phyloP scores from a whole-genome alignment of 2,888 invertebrate species.

The Monopis laevigella region DNA sequence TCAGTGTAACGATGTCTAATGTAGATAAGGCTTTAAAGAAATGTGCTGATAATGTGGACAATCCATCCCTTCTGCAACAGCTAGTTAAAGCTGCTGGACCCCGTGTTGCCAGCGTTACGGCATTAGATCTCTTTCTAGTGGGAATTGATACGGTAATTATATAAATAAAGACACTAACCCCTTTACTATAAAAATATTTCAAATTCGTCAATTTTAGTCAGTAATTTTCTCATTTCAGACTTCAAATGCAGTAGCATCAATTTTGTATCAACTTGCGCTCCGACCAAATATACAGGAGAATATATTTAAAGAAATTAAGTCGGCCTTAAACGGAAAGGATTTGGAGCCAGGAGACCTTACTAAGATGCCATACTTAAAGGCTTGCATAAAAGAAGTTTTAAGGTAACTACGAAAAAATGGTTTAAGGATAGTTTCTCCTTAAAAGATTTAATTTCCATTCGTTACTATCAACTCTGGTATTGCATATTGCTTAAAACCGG shows the following conservation, averaged over 20 bases:
- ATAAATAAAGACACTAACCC: too few relatives aligned
- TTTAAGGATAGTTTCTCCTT: not conserved
- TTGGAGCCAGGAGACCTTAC: slow-evolving; percentile 68
- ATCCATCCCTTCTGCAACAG: slow-evolving; percentile 72
- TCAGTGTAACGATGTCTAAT: slow-evolving; percentile 63
- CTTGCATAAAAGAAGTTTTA: slow-evolving; percentile 79
- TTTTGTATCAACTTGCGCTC: slow-evolving; percentile 74
- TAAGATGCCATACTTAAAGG: slow-evolving; percentile 73
- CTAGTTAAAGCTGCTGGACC: slow-evolving; percentile 68
- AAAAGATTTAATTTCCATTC: not conserved
- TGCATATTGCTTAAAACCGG: too few relatives aligned
- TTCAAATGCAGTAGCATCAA: slow-evolving; percentile 79
- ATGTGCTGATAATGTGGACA: slow-evolving; percentile 33
- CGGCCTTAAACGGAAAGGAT: slow-evolving; percentile 45
- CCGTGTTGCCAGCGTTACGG: slow-evolving; percentile 73
- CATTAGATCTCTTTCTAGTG: slow-evolving; percentile 79
- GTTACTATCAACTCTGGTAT: not conserved
- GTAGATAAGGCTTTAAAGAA: slow-evolving; percentile 66
- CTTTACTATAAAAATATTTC: too few relatives aligned
- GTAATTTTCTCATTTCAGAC: slow-evolving; percentile 71
- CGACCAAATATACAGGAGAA: slow-evolving; percentile 73
- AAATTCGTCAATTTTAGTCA: too few relatives aligned
- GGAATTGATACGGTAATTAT: slow-evolving; percentile 80
- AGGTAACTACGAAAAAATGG: slow-evolving; percentile 54
- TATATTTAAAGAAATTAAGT: slow-evolving; percentile 66